These are phyloP conservation scores for Mastomys natalensis DNA, from an alignment of 2,113 vertebrate genomes.

Conservation along the genomic window DNA sequence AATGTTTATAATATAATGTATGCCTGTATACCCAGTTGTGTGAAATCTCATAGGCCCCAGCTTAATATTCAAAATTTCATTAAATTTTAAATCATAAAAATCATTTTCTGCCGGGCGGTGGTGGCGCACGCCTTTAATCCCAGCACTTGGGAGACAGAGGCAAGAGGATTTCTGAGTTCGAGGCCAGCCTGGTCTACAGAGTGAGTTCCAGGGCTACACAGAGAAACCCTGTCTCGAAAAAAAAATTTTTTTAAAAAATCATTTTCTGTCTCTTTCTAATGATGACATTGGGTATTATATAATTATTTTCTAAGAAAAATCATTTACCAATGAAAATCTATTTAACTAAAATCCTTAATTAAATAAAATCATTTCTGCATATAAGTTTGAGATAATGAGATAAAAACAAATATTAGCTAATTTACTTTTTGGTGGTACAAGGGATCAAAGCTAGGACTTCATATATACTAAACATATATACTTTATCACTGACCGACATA, in stretches of 20 bases:
- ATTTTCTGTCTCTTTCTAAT: neutral
- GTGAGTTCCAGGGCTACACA: too few species aligned
- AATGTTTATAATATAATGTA: neutral
- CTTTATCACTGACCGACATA: neutral
- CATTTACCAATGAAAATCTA: neutral
- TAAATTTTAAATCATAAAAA: slow-evolving; percentile 53
- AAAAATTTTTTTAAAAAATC: too few species aligned
- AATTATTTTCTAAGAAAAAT: slow-evolving; percentile 14
- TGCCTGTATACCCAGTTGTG: neutral
- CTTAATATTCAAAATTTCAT: slow-evolving; percentile 13
- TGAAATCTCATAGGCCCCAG: neutral
- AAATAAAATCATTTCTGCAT: slow-evolving; percentile 24
- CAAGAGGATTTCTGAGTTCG: too few species aligned
- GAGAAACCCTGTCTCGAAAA: too few species aligned
- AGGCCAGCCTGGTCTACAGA: too few species aligned
- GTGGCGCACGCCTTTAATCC: too few species aligned
- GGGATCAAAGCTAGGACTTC: neutral
- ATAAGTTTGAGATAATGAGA: slow-evolving; percentile 20
- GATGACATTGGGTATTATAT: slow-evolving; percentile 41
- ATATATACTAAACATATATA: neutral
- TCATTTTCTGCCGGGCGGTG: neutral
- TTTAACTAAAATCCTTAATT: slow-evolving; percentile 7
- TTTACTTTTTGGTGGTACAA: neutral
- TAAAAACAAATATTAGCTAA: slow-evolving; percentile 46
- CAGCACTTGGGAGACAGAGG: too few species aligned